Conservation (phyloP, 2,888 invertebrate species). For the Zonitis immaculata region DNA sequence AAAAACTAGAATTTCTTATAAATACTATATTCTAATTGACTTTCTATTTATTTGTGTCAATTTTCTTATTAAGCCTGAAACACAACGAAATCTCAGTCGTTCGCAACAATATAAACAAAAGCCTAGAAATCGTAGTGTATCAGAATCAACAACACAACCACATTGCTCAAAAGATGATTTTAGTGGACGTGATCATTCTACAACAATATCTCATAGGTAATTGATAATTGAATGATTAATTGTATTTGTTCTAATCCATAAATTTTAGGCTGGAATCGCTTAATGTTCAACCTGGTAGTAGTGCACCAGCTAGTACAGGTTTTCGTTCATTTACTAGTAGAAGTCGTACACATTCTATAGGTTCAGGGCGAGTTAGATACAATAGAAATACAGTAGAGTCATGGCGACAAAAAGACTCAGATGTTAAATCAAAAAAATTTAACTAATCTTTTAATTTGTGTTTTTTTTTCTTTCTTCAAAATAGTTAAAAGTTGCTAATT, state of each 20-base stretch:
- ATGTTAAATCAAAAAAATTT: constrained; percentile 14
- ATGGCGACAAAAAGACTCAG: constrained; percentile 42
- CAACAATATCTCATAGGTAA: constrained; percentile 29
- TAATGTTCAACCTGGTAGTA: constrained; percentile 44
- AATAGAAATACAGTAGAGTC: constrained; percentile 36
- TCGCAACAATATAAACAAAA: constrained; percentile 50
- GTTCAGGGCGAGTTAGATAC: constrained; percentile 41
- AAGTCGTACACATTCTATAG: constrained; percentile 44
- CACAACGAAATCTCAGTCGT: constrained; percentile 41
- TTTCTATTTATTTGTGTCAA: neutral
- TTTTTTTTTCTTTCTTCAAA: too few relatives aligned
- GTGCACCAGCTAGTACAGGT: constrained; percentile 42
- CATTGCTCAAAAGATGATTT: constrained; percentile 25
- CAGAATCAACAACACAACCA: constrained; percentile 47
- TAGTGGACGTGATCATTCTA: constrained; percentile 8
- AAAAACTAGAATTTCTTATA: too few relatives aligned
- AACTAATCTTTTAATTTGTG: too few relatives aligned
- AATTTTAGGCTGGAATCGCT: constrained; percentile 29
- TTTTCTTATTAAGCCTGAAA: constrained; percentile 48
- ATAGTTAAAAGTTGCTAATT: neutral
- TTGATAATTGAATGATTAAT: neutral
- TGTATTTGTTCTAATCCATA: neutral
- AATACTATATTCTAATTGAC: too few relatives aligned
- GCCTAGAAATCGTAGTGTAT: constrained; percentile 61
- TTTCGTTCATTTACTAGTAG: constrained; percentile 32